Percentiles rank a stretch among this genome's conserved stretches.
These are phyloP conservation scores for Trissonchulus latispiculum DNA, from an alignment of 2,888 invertebrate species.

Conservation along the genomic window DNA sequence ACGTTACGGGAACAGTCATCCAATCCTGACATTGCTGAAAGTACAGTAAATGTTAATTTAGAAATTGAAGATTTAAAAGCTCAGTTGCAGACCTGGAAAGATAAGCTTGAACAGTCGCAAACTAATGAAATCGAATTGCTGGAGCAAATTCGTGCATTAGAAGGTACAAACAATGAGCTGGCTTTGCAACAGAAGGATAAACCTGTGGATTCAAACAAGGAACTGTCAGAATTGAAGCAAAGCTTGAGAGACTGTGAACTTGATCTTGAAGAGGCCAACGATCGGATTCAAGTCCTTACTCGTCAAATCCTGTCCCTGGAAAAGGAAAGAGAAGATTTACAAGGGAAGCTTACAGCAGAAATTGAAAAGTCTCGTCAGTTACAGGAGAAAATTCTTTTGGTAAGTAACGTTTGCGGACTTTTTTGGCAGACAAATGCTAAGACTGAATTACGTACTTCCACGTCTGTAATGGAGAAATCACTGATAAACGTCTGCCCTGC, in stretches of 20 bases:
- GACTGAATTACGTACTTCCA: too few species aligned
- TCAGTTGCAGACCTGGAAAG: too few species aligned
- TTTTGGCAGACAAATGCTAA: too few species aligned
- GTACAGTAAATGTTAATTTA: too few species aligned
- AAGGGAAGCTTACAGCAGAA: not conserved
- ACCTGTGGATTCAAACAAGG: not conserved
- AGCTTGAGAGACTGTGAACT: not conserved
- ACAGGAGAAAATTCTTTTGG: not conserved
- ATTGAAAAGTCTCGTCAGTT: not conserved
- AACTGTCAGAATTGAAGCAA: not conserved
- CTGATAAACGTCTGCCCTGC: too few species aligned
- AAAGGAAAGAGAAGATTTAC: not conserved
- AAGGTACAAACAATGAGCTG: too few species aligned
- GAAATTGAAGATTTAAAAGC: too few species aligned
- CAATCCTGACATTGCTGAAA: too few species aligned
- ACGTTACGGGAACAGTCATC: too few species aligned
- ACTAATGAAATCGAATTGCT: not conserved
- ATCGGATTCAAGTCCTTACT: not conserved
- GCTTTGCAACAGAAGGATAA: too few species aligned
- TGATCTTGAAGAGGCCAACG: not conserved
- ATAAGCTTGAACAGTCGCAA: not conserved
- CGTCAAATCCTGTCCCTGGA: not conserved
- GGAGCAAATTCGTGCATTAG: not conserved
- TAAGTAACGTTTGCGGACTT: too few species aligned
- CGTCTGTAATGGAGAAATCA: too few species aligned